These are phyloP conservation scores for Mycetomoellerius zeteki DNA, from an alignment of 1,140 invertebrate genomes.

Conservation along the genomic window DNA sequence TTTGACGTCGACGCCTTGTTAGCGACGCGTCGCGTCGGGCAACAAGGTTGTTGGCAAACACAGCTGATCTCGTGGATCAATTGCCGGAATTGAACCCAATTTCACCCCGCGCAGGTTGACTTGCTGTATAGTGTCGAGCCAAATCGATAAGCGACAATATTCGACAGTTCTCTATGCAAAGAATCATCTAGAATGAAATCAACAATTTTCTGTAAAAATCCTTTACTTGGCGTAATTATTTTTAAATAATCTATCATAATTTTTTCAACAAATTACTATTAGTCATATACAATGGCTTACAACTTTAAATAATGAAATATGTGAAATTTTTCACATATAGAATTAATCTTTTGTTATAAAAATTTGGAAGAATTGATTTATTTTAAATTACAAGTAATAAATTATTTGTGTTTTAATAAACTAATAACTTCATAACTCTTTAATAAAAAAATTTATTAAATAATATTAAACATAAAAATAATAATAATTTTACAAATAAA, in stretches of 20 bases:
- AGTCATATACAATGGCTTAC: background rate
- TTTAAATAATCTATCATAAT: background rate
- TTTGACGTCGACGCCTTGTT: slow-evolving; percentile 69
- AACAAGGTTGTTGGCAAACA: slow-evolving; percentile 71
- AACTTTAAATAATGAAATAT: background rate
- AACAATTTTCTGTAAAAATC: background rate
- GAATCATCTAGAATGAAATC: slow-evolving; percentile 3
- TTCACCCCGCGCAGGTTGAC: slow-evolving; percentile 55
- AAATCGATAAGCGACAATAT: slow-evolving; percentile 54
- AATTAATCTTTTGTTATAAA: background rate
- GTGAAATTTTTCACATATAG: background rate
- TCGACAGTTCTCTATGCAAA: background rate
- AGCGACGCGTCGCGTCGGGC: slow-evolving; percentile 56
- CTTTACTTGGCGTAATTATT: background rate
- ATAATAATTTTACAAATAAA: background rate
- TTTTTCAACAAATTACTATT: background rate
- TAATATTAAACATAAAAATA: slow-evolving; percentile 4
- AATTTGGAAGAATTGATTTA: background rate
- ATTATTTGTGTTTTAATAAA: too few relatives aligned
- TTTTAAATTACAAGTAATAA: background rate
- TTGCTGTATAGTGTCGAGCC: slow-evolving; percentile 57
- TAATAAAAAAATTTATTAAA: background rate
- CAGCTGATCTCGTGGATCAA: slow-evolving; percentile 74
- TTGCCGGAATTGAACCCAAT: slow-evolving; percentile 75
- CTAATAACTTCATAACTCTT: background rate